A percentile compares a stretch with the other conserved stretches of the same genome.
Evolutionary conservation across 1,140 invertebrate species (phyloP).

Genomic region (Oryctes rhinoceros): DNA sequence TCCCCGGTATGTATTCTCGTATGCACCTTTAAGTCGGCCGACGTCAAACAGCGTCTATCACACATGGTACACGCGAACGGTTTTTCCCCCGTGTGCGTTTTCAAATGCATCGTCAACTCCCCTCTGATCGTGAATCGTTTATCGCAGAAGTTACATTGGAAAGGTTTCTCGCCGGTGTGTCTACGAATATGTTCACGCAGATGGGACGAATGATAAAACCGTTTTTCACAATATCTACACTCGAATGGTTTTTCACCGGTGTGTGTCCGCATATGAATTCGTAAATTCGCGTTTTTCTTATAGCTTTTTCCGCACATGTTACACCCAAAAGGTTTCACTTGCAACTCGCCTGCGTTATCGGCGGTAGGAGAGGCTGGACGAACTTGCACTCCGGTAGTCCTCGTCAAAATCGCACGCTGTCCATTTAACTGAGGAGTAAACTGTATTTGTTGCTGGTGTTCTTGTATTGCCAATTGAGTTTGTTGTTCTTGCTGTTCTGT

Average conservation of each 20-base stretch:
- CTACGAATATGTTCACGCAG: constrained; percentile 65
- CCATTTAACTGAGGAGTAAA: background rate
- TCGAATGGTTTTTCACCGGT: constrained; percentile 60
- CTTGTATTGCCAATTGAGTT: background rate
- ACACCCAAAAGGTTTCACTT: constrained; percentile 51
- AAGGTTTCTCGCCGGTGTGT: constrained; percentile 69
- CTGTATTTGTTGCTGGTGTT: constrained; percentile 35
- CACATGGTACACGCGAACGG: constrained; percentile 68
- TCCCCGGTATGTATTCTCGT: constrained; percentile 69
- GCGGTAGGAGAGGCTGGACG: constrained; percentile 45
- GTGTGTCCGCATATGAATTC: constrained; percentile 60
- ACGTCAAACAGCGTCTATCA: constrained; percentile 56
- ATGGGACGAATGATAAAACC: constrained; percentile 58
- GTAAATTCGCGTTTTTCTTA: constrained; percentile 57
- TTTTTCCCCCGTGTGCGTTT: constrained; percentile 69
- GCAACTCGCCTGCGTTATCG: constrained; percentile 37
- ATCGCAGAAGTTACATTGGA: constrained; percentile 64
- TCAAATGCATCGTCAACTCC: constrained; percentile 67
- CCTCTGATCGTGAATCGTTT: constrained; percentile 76
- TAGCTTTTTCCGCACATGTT: constrained; percentile 56
- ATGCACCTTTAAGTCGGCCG: constrained; percentile 63
- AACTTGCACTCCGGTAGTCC: constrained; percentile 51
- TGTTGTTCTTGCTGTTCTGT: constrained; percentile 35
- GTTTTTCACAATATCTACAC: constrained; percentile 62
- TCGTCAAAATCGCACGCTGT: constrained; percentile 49